phyloP scores from a whole-genome alignment of 2,888 invertebrate species.

The Schrankia costaestrigalis region DNA sequence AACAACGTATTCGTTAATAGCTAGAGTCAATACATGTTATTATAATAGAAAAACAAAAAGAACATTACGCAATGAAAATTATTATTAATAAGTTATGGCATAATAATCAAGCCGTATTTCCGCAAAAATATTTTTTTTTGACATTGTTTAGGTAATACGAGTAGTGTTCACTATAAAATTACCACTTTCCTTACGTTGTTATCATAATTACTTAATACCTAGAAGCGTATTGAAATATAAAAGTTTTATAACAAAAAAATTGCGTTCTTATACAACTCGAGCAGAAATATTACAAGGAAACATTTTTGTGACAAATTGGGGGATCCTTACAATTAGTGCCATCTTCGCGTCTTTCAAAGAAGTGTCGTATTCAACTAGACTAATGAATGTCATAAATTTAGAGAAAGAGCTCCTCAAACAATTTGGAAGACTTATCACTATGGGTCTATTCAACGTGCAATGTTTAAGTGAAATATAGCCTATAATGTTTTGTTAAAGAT shows the following conservation, averaged over 20 bases:
- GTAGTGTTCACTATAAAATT: background rate
- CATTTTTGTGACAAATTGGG: conserved; percentile 65
- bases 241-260: conserved; percentile 22
- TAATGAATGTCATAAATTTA: conserved; percentile 70
- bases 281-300: conserved; percentile 39
- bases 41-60: background rate
- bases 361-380: conserved; percentile 69
- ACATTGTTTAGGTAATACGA: background rate
- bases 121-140: background rate
- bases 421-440: conserved; percentile 55
- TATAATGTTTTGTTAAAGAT: no score
- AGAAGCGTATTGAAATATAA: conserved; percentile 14
- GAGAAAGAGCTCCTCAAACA: conserved; percentile 56
- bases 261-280: conserved; percentile 19
- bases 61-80: background rate
- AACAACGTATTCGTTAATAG: no score
- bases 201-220: conserved; percentile 9
- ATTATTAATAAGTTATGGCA: background rate
- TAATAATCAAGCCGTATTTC: background rate
- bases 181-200: no score
- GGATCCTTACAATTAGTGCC: conserved; percentile 67
- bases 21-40: no score
- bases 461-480: no score
- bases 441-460: no score
- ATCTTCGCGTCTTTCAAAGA: conserved; percentile 62